Conservation (phyloP, 1,140 invertebrate species). For the Hermatobates lingyangjiaoensis region DNA sequence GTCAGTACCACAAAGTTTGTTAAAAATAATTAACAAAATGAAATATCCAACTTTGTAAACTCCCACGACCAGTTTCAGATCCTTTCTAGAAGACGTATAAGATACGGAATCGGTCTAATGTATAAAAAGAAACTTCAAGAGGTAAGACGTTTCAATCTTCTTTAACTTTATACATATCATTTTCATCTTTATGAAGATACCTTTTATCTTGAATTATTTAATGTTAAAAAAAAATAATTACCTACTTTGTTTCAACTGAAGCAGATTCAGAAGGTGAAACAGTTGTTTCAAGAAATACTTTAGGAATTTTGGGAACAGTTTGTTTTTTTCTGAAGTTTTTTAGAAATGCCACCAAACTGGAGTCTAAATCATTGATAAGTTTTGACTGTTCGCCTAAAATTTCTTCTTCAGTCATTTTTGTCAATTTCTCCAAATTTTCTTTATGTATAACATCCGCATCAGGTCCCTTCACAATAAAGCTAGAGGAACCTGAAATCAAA, state of each 20-base stretch:
- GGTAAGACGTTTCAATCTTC: background rate
- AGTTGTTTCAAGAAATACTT: background rate
- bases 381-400: slow-evolving; percentile 53
- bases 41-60: background rate
- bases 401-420: slow-evolving; percentile 48
- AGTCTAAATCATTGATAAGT: slow-evolving; percentile 40
- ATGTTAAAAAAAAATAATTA: slow-evolving; percentile 16
- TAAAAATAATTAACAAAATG: too few species aligned
- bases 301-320: slow-evolving; percentile 18
- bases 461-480: slow-evolving; percentile 30
- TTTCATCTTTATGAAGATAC: slow-evolving; percentile 2
- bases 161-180: background rate
- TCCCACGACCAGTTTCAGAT: background rate
- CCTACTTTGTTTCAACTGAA: slow-evolving; percentile 6
- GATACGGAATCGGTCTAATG: background rate
- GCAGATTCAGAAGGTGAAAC: background rate
- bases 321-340: slow-evolving; percentile 31
- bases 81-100: background rate
- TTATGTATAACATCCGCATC: slow-evolving; percentile 44
- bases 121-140: background rate
- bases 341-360: slow-evolving; percentile 43
- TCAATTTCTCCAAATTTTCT: slow-evolving; percentile 48
- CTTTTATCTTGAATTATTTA: slow-evolving; percentile 18
- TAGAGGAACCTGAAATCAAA: slow-evolving; percentile 21
- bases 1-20: too few species aligned